Conservation (phyloP, 2,888 invertebrate species). For the Synergus umbraculus region DNA sequence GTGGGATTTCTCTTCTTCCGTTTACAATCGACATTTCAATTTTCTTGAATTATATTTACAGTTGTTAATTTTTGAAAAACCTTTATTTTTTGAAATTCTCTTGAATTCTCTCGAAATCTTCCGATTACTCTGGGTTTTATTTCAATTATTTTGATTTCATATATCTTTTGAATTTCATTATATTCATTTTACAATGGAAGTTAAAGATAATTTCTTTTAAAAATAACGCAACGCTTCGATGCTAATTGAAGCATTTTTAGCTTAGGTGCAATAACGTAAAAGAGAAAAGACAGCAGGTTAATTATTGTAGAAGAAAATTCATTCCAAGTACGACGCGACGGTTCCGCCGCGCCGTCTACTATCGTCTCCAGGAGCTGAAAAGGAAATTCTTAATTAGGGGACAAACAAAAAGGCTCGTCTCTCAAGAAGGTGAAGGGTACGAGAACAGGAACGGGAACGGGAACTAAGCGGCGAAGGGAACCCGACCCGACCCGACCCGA, state of each 20-base stretch:
- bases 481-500: neutral
- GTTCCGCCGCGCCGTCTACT: neutral
- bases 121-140: too few species aligned
- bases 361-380: slow-evolving; percentile 30
- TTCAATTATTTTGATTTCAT: too few species aligned
- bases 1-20: too few species aligned
- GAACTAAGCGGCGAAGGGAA: neutral
- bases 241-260: neutral
- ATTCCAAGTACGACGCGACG: slow-evolving; percentile 27
- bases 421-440: neutral
- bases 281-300: slow-evolving; percentile 18
- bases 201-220: neutral
- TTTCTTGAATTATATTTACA: too few species aligned
- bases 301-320: slow-evolving; percentile 38
- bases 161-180: too few species aligned
- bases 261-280: neutral
- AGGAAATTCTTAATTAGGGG: slow-evolving; percentile 41
- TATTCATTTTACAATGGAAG: accelerated
- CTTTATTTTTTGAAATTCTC: too few species aligned
- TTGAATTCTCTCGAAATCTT: too few species aligned
- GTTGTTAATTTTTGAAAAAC: too few species aligned
- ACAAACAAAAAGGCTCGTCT: slow-evolving; percentile 31
- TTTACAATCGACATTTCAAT: too few species aligned
- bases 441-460: neutral
- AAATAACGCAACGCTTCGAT: neutral